A percentile compares a stretch with the other conserved stretches of the same genome.
phyloP scores from a whole-genome alignment of 2,888 invertebrate genomes.

The Tortrix viridana region DNA sequence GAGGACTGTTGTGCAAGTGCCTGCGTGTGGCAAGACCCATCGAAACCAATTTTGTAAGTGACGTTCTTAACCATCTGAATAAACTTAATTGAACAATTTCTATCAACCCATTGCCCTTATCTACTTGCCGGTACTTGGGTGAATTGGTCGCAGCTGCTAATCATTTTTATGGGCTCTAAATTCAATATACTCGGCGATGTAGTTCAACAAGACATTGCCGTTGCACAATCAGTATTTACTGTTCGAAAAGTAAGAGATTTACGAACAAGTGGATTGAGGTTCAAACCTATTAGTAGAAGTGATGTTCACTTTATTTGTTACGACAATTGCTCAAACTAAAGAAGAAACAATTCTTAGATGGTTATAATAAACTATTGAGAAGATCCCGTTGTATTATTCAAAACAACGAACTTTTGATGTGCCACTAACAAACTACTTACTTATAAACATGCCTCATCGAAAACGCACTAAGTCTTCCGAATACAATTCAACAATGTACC shows the following conservation, averaged over 20 bases:
- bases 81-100: constrained; percentile 80
- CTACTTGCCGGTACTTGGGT: constrained; percentile 56
- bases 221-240: constrained; percentile 10
- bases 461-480: constrained; percentile 12
- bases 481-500: constrained; percentile 48
- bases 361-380: neutral
- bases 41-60: constrained; percentile 74
- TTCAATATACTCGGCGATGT: constrained; percentile 51
- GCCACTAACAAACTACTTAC: constrained; percentile 26
- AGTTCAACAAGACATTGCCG: constrained; percentile 36
- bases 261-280: neutral
- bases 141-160: constrained; percentile 66
- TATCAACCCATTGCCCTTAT: constrained; percentile 79
- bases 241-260: neutral
- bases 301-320: too few relatives aligned
- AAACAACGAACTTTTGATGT: constrained; percentile 45
- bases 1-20: constrained; percentile 29
- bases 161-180: constrained; percentile 61
- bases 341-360: too few relatives aligned
- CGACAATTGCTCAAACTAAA: too few relatives aligned
- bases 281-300: too few relatives aligned
- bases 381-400: constrained; percentile 23
- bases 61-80: constrained; percentile 79
- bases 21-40: constrained; percentile 66
- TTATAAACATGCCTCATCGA: constrained; percentile 24